Base-by-base conservation (phyloP, 2,113 vertebrate genomes). In the Thymallus thymallus region DNA sequence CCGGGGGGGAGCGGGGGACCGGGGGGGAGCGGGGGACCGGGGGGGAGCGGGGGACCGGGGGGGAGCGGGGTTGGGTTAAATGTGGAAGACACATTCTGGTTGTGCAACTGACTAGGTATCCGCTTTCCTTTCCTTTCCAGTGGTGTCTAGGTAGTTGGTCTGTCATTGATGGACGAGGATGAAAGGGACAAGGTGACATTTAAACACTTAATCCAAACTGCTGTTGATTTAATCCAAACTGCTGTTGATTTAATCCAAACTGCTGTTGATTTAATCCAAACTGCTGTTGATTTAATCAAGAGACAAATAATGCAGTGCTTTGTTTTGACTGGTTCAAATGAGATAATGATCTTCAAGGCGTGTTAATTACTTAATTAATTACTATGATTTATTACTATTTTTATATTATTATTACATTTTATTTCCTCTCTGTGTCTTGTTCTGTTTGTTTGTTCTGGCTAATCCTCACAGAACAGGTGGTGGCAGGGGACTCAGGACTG, bases 401-500 rank as follows among this genome's bases (percentile, higher is more conserved):
- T 26, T 26, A 26, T 26, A 26, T 26, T 26, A 26, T 26, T 26
- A 26, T 26, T 26, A 26, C n/a, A n/a, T n/a, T 26, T 26, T 75
- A n/a, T 73, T 76, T 74, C 61, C 75, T 65, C 71, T 81, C 70
- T 68, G 55, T 70, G 76, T 78, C 82, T 76, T 26, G 26, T 26
- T 26, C 26, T 26, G 26, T 26, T 26, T 26, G 2, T 7, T 12
- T 82, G 69, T 77, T 88, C 80, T 84, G 85, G 87, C 74, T 78
- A 75, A 85, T 84, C 85, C 86, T 86, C 80, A 85, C 72, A 86
- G 85, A 68, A 71, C 14, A n/a, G 63, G 65, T 69, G 41, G 26
- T 72, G 76, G 32, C 29, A 16, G 46, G 48, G 71, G 76, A 66
- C 30, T 18, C 16, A 18, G 55, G 78, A 16, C 60, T 20, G 16